Evolutionary conservation across 2,113 vertebrate species (phyloP).

Genomic region (Cyprinodon brontotheroides): DNA sequence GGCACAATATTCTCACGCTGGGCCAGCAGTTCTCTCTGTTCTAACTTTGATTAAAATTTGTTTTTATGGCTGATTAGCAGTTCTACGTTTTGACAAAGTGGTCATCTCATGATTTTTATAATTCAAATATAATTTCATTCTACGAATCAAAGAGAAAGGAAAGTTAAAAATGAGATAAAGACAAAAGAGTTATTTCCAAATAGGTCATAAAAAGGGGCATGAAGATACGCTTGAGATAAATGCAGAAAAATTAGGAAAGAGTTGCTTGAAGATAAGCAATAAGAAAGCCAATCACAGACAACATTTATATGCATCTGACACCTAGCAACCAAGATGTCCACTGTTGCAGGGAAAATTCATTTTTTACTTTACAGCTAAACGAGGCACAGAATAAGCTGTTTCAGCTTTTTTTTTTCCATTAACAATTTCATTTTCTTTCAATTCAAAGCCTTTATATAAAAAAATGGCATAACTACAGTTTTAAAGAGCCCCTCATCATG

Average conservation of each 20-base stretch:
- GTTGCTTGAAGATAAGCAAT: neutral
- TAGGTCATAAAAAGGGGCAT: neutral
- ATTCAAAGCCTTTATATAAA: slow-evolving; percentile 26
- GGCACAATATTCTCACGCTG: no score
- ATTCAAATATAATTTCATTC: no score
- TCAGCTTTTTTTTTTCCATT: slow-evolving; percentile 10
- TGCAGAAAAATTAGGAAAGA: neutral
- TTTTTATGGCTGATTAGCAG: no score
- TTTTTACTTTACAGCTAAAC: slow-evolving; percentile 22
- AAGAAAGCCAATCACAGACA: neutral
- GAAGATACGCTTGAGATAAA: neutral
- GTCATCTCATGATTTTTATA: no score
- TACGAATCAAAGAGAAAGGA: no score
- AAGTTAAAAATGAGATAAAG: no score
- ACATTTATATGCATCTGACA: slow-evolving; percentile 16
- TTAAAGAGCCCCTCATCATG: neutral
- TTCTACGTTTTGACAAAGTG: no score
- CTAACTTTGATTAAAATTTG: no score
- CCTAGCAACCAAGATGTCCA: slow-evolving; percentile 41
- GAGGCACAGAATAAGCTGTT: neutral
- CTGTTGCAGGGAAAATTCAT: slow-evolving; percentile 38
- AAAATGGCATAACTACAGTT: slow-evolving; percentile 11
- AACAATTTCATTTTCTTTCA: slow-evolving; percentile 28
- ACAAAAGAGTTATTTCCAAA: no score
- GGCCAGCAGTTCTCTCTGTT: no score